phyloP scores from a whole-genome alignment of 2,888 invertebrate genomes.

The Ophonus ardosiacus region DNA sequence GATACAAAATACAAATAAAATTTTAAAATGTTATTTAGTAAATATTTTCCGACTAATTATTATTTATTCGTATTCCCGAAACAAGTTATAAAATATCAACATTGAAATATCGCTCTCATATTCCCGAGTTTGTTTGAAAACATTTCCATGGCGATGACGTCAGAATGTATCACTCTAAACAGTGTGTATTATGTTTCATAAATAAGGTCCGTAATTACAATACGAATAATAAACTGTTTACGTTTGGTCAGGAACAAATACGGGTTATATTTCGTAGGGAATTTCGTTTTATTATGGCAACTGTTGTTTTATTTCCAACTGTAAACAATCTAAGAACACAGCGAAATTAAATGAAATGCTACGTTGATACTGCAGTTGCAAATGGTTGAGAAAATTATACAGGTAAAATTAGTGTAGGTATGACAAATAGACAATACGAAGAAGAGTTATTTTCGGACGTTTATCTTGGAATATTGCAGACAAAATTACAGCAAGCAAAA shows the following conservation, averaged over 20 bases:
- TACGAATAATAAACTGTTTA: slow-evolving; percentile 25
- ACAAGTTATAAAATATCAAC: slow-evolving; percentile 5
- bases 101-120: neutral
- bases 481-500: too few species aligned
- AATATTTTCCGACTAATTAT: neutral
- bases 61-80: neutral
- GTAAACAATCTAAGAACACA: neutral
- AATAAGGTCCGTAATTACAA: slow-evolving; percentile 36
- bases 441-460: neutral
- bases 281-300: neutral
- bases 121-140: slow-evolving; percentile 1
- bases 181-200: slow-evolving; percentile 27
- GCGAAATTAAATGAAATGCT: neutral
- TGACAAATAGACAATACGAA: neutral
- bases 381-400: neutral
- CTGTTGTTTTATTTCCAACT: slow-evolving; percentile 1
- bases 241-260: slow-evolving; percentile 2
- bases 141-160: slow-evolving; percentile 1
- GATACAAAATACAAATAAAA: neutral
- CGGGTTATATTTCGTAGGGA: neutral
- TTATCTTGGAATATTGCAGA: neutral
- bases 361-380: neutral
- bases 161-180: slow-evolving; percentile 18
- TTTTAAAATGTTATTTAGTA: neutral
- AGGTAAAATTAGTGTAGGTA: neutral